phyloP scores from a whole-genome alignment of 2,113 vertebrate species.

The Engraulis encrasicolus region DNA sequence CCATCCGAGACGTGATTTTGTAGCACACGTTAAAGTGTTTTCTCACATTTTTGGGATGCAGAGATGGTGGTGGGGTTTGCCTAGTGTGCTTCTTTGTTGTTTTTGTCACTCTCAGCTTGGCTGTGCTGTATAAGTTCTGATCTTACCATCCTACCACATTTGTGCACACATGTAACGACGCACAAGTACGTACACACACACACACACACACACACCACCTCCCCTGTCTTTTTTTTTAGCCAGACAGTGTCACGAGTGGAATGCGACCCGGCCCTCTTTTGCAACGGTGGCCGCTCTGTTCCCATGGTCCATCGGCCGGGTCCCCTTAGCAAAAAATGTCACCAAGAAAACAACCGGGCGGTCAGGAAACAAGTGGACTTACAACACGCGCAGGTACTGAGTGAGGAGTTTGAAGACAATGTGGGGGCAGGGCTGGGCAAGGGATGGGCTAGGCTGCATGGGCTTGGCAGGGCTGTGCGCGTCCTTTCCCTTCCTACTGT shows the following conservation, averaged over 20 bases:
- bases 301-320: conserved; percentile 16
- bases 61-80: too few species aligned
- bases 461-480: too few species aligned
- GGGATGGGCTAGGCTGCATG: not conserved
- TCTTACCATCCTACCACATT: too few species aligned
- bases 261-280: not conserved
- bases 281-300: not conserved
- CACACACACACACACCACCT: not conserved
- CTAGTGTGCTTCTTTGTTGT: too few species aligned
- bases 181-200: not conserved
- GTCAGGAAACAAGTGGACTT: too few species aligned
- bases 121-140: too few species aligned
- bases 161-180: too few species aligned
- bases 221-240: too few species aligned
- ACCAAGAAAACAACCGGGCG: conserved; percentile 71
- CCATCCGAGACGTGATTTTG: too few species aligned
- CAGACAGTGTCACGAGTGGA: conserved; percentile 30
- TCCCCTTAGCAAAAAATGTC: conserved; percentile 55
- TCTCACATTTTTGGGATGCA: not conserved
- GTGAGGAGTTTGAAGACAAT: conserved; percentile 66
- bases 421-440: conserved; percentile 56
- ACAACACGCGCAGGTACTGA: conserved; percentile 47
- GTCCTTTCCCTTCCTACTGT: too few species aligned
- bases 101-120: too few species aligned
- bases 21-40: not conserved